Evolutionary conservation across 1,140 invertebrate species (phyloP).

Genomic region (Luehdorfia chinensis): DNA sequence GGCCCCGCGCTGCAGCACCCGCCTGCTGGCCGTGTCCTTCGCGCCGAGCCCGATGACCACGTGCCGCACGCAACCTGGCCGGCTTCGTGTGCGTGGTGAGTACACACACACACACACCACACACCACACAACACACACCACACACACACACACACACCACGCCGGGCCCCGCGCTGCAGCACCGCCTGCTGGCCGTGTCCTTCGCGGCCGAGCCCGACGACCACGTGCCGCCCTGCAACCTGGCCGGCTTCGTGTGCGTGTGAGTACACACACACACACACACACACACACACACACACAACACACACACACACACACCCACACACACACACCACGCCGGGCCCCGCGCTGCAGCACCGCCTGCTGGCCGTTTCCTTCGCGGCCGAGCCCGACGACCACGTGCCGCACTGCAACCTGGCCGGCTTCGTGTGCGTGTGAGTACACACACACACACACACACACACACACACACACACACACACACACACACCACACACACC

Average conservation of each 20-base stretch:
- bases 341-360: slow-evolving; percentile 89
- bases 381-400: slow-evolving; percentile 85
- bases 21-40: slow-evolving; percentile 92
- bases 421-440: slow-evolving; percentile 97
- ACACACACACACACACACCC: not conserved
- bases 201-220: slow-evolving; percentile 86
- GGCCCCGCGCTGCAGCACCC: slow-evolving; percentile 88
- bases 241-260: slow-evolving; percentile 96
- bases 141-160: slow-evolving; percentile 26
- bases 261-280: slow-evolving; percentile 86
- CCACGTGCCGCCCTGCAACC: slow-evolving; percentile 92
- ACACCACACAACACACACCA: not conserved
- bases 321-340: slow-evolving; percentile 76
- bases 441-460: slow-evolving; percentile 5
- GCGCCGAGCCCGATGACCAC: slow-evolving; percentile 86
- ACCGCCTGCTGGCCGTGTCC: slow-evolving; percentile 93
- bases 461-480: no score
- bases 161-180: slow-evolving; percentile 85
- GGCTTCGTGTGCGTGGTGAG: slow-evolving; percentile 97
- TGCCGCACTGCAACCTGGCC: slow-evolving; percentile 92
- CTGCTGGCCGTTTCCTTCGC: slow-evolving; percentile 92
- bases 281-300: not conserved
- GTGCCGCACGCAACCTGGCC: slow-evolving; percentile 92
- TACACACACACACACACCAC: no score
- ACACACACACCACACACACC: no score